Conservation (phyloP, 2,888 invertebrate genomes). For the Brachynemurus nebulosus region DNA sequence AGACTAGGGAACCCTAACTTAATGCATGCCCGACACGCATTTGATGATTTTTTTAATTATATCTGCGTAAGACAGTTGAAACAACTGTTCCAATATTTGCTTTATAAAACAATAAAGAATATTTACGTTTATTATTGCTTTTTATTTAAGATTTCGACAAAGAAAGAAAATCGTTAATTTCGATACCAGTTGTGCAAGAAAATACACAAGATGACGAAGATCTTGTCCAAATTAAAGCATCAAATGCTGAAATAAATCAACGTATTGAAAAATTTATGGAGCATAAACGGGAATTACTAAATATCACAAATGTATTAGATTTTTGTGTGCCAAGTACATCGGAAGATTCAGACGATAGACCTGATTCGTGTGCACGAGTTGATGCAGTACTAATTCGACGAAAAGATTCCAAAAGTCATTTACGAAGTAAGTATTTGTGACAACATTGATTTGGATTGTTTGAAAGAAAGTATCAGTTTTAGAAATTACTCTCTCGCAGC, state of each 20-base stretch:
- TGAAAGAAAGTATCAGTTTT: neutral
- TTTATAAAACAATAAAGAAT: no score
- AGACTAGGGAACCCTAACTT: no score
- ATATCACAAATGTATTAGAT: constrained; percentile 59
- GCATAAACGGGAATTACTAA: constrained; percentile 59
- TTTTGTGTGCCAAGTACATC: constrained; percentile 39
- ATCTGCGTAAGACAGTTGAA: no score
- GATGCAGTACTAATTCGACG: constrained; percentile 56
- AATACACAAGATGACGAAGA: constrained; percentile 33
- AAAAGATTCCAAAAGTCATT: constrained; percentile 63
- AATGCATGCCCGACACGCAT: no score
- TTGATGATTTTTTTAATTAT: no score
- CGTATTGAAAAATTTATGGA: constrained; percentile 62
- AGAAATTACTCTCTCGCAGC: no score
- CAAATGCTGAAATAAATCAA: constrained; percentile 46
- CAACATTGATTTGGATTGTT: neutral
- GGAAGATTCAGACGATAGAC: constrained; percentile 30
- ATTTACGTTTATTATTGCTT: no score
- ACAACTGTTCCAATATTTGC: no score
- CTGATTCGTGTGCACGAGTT: constrained; percentile 59
- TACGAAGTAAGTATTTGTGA: constrained; percentile 47
- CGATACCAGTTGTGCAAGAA: no score
- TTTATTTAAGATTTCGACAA: no score
- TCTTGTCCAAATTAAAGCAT: constrained; percentile 55
- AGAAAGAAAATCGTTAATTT: no score